Evolutionary conservation across 2,113 vertebrate species (phyloP), one percentile per base, ranked within the genome.

Genomic region (Ascaphus truei): DNA sequence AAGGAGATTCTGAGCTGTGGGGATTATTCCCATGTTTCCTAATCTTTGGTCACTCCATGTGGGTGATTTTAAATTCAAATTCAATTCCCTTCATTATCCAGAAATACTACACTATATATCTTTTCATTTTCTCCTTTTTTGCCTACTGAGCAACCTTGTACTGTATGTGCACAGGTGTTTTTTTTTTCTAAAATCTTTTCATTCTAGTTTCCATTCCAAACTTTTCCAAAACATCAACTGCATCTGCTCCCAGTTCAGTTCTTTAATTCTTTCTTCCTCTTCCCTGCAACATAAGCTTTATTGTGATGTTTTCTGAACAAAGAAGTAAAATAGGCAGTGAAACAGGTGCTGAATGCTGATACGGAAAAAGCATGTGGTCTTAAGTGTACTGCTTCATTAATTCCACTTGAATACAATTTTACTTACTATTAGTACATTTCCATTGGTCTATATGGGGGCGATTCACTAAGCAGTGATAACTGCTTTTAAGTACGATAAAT

Each of bases 381-480:
- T 26, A 22, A 31, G 47, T 69, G 67, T 39, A 69, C 6, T 27
- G 67, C 57, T 69, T 69, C 57, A 69, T 69, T 60, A 61, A 69
- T 60, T 69, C 57, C 33, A 51, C 57, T 25, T 52, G 45, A 61
- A 25, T 61, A 52, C 57, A 60, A 51, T 57, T 61, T 37, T 60
- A 59, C 55, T 68, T 69, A 69, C 67, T 51, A 61, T 61, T 69
- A 16, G 41, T 47, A 34, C 31, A 45, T 34, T 36, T 29, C 59
- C 55, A 59, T 39, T n/a, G n/a, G n/a, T n/a, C n/a, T n/a, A n/a
- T n/a, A n/a, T n/a, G n/a, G n/a, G n/a, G n/a, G n/a, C n/a, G n/a
- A n/a, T n/a, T n/a, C n/a, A n/a, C n/a, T n/a, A n/a, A n/a, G n/a
- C n/a, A n/a, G n/a, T n/a, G n/a, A n/a, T n/a, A n/a, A n/a, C n/a